Evolutionary conservation across 2,888 invertebrate genomes (phyloP).

Genomic region (Euzetes globulus): DNA sequence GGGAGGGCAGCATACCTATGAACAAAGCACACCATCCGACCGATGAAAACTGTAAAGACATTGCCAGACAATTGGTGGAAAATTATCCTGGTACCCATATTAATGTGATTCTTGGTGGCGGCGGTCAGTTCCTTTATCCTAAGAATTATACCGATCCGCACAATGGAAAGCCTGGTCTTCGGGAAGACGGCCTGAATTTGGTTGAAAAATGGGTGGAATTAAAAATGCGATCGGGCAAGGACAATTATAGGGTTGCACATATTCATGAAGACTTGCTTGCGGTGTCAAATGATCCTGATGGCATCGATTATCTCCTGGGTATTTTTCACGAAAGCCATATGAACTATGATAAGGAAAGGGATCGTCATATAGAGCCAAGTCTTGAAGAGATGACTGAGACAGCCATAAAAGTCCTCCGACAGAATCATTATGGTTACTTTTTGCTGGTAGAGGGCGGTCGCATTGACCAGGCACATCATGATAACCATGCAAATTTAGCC

Average conservation of each 20-base stretch:
- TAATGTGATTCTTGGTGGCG: constrained; percentile 56
- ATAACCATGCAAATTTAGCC: constrained; percentile 60
- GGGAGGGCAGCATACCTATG: constrained; percentile 54
- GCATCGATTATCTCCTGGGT: constrained; percentile 58
- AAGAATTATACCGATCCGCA: constrained; percentile 53
- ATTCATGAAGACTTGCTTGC: constrained; percentile 10
- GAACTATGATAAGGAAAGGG: constrained; percentile 41
- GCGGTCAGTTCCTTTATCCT: constrained; percentile 62
- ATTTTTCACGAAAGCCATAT: constrained; percentile 40
- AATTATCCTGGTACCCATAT: constrained; percentile 60
- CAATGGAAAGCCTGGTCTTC: constrained; percentile 47
- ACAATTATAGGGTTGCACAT: constrained; percentile 39
- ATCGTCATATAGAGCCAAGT: constrained; percentile 58
- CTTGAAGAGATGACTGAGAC: constrained; percentile 71
- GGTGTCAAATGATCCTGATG: constrained; percentile 33
- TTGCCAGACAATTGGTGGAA: constrained; percentile 63
- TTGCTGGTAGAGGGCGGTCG: constrained; percentile 67
- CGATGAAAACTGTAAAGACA: constrained; percentile 56
- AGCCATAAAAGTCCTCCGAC: constrained; percentile 61
- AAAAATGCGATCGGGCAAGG: constrained; percentile 46
- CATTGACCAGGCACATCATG: constrained; percentile 71
- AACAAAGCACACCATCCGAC: constrained; percentile 47
- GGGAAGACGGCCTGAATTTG: constrained; percentile 60
- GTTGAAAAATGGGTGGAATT: constrained; percentile 57
- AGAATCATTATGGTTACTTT: constrained; percentile 61